Conservation (phyloP, 1,140 invertebrate genomes). For the Caerostris extrusa region DNA sequence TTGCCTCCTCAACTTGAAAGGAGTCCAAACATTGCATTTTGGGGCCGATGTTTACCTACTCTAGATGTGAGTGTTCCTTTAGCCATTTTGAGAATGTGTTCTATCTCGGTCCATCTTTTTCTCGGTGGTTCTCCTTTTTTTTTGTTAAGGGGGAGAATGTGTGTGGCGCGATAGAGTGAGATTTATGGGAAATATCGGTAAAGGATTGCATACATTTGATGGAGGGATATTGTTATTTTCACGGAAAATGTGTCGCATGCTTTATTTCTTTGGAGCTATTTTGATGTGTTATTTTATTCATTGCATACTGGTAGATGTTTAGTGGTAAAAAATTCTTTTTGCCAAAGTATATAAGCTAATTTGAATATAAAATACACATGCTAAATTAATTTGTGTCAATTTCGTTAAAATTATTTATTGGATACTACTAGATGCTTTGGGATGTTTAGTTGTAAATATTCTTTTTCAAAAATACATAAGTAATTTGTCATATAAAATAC, state of each 20-base stretch:
- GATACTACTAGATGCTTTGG: no score
- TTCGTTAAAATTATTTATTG: no score
- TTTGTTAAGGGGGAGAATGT: background rate
- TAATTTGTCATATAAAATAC: no score
- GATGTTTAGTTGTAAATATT: no score
- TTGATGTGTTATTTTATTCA: background rate
- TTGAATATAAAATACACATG: no score
- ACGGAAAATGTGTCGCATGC: background rate
- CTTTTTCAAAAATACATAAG: no score
- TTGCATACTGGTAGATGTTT: background rate
- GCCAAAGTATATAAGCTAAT: no score
- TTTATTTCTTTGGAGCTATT: background rate
- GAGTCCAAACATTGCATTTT: conserved; percentile 69
- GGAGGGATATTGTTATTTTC: background rate
- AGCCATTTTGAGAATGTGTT: conserved; percentile 52
- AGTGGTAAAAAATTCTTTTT: no score
- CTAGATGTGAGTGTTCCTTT: background rate
- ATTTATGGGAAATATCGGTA: conserved; percentile 18
- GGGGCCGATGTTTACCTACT: conserved; percentile 15
- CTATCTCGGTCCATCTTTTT: conserved; percentile 40
- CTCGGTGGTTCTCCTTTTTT: background rate
- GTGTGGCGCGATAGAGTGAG: background rate
- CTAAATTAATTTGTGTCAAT: no score
- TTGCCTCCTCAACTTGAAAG: conserved; percentile 27
- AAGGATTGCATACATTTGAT: no score